Evolutionary conservation across 2,113 vertebrate genomes (phyloP).

Genomic region (Emydura subglobosa): DNA sequence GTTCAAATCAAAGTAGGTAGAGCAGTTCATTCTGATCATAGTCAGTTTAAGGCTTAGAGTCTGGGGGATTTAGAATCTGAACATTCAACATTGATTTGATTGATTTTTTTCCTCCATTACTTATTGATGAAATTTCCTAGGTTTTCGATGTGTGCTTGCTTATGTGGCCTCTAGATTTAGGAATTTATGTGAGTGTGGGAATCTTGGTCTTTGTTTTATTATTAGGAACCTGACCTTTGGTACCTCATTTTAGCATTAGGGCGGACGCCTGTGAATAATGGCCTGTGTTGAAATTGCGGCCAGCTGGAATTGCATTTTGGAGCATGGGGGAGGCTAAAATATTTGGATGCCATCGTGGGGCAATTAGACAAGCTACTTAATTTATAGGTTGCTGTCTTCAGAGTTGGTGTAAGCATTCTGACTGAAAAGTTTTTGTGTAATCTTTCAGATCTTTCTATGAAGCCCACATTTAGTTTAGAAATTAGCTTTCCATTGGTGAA

Average conservation of each 20-base stretch:
- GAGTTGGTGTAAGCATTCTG: neutral
- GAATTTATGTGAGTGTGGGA: conserved; percentile 44
- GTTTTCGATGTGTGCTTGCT: conserved; percentile 34
- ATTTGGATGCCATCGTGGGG: conserved; percentile 63
- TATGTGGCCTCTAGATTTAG: conserved; percentile 34
- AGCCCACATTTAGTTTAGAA: neutral
- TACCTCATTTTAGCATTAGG: conserved; percentile 57
- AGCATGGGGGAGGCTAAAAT: neutral
- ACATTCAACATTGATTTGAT: neutral
- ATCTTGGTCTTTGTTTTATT: conserved; percentile 60
- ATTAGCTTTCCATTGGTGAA: conserved; percentile 8
- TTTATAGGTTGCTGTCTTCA: conserved; percentile 52
- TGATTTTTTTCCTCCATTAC: neutral
- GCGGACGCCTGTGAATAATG: conserved; percentile 47
- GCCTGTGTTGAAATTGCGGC: conserved; percentile 57
- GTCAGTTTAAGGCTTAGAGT: neutral
- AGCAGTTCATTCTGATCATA: neutral
- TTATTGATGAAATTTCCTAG: conserved; percentile 41
- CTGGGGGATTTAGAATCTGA: neutral
- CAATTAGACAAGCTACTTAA: conserved; percentile 71
- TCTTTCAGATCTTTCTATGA: neutral
- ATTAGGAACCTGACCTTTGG: conserved; percentile 60
- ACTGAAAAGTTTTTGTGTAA: conserved; percentile 50
- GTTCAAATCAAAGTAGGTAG: neutral
- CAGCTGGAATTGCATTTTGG: conserved; percentile 61